Evolutionary conservation across 2,797 vertebrate genomes (phyloP), one percentile per base, ranked within the genome.

Genomic region (Paramormyrops hopkinsi): DNA sequence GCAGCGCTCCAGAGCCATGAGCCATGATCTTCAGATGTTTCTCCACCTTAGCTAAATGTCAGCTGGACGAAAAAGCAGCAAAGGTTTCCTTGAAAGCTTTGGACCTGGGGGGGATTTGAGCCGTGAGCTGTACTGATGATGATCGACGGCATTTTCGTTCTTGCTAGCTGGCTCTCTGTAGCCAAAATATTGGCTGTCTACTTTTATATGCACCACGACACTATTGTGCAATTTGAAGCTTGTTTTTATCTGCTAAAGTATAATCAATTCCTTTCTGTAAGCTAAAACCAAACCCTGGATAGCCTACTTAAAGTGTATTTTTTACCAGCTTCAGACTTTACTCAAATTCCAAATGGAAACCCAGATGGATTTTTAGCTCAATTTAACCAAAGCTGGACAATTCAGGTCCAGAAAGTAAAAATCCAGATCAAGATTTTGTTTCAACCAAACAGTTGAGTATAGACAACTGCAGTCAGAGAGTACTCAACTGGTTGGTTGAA

Each of bases 11-110:
- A 79, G 37, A 44, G 33, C 11, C 12, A 59, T 44, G 73, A 44
- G 37, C 76, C 76, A 82, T 46, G 37, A 46, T 82, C 76, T 82
- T 82, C 76, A 82, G 41, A 82, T 82, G 76, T 82, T 82, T 82
- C 76, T 82, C 76, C 76, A 82, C 41, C 76, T 44, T 82, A 44
- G 19, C 76, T 82, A 82, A 82, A 82, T 82, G 76, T 46, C 76
- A 82, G 76, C 33, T 82, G 41, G 76, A 19, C 2, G 3, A 46
- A 46, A 82, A 46, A 46, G 76, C 41, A 82, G 19, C 41, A 82
- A 82, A 22, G 76, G 76, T 46, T 82, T 82, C 76, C 41, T 46
- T 82, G 76, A 3, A 46, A 22, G 37, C 37, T 82, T 46, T 82
- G 76, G 19, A 73, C 33, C 17, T 5, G 19, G 12, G 76, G 6